Base-by-base conservation (phyloP, 2,888 invertebrate genomes). In the Rhagophthalmus giganteus region DNA sequence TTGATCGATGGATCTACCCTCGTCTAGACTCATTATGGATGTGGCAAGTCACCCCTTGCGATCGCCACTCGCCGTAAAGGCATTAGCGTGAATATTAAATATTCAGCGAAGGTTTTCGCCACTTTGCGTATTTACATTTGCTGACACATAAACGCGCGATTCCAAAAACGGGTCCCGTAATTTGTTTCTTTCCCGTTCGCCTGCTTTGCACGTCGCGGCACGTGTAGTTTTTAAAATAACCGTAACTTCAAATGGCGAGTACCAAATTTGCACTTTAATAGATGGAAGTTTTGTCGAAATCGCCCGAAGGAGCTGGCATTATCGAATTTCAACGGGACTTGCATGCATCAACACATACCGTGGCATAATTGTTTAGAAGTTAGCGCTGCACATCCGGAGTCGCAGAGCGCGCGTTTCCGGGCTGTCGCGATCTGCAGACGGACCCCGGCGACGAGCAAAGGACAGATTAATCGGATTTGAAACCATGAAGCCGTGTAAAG, bases 401-500 rank as follows among this genome's bases (percentile, higher is more conserved):
- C 40, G 46, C 39, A 38, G 42, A 33, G 58, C 48, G 60, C 57
- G 42, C 42, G 46, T 49, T 58, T 58, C 61, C 59, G 60, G 44
- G 41, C 40, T 41, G 38, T 15, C 41, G 40, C 54, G 48, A 54
- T 54, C 42, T 49, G 30, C 42, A 47, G 41, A 55, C 40, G 55
- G 55, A 50, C 55, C 34, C 37, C 28, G 12, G 41, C 46, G 37
- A 34, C 35, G 39, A 46, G 60, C 64, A 66, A 64, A 63, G 63
- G 67, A 67, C 65, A 65, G 70, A 72, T 73, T 72, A 74, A 73
- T 73, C 71, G 69, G 72, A 74, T 74, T 72, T 69, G 70, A 63
- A 73, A 69, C 69, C 72, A 72, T 66, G 72, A 71, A 69, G 69
- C 72, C 73, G 70, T 74, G 68, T 70, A 73, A 72, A 73, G 70